Conservation (phyloP, 2,113 vertebrate species). For the Centrocercus urophasianus region DNA sequence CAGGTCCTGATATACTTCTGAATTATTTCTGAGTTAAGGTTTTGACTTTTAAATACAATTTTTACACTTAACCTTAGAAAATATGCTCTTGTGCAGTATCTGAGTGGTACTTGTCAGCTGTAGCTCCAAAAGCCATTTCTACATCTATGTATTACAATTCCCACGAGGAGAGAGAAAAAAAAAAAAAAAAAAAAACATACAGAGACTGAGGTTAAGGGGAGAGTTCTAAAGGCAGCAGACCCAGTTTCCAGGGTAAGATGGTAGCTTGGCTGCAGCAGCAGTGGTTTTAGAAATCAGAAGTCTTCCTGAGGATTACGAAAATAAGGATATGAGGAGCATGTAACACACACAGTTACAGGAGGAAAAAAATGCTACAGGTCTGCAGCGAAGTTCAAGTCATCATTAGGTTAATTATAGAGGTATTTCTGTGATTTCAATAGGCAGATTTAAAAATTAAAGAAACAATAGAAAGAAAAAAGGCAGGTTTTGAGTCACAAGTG, state of each 20-base stretch:
- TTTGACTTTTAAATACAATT: not conserved
- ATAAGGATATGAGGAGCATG: not conserved
- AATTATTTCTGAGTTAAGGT: not conserved
- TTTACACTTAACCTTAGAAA: not conserved
- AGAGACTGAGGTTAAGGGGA: not conserved
- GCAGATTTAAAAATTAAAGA: slow-evolving; percentile 4
- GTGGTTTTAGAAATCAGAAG: not conserved
- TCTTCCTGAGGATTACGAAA: not conserved
- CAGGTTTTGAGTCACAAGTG: not conserved
- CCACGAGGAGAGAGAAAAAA: not conserved
- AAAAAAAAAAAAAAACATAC: not conserved
- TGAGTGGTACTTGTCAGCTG: not conserved
- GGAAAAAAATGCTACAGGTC: not conserved
- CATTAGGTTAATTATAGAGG: not conserved
- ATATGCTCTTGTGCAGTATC: not conserved
- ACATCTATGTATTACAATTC: not conserved
- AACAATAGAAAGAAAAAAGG: not conserved
- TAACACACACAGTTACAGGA: slow-evolving; percentile 6
- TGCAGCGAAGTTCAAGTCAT: not conserved
- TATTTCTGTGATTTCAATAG: not conserved
- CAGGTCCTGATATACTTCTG: not conserved
- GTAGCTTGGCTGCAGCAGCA: not conserved
- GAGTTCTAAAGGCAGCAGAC: not conserved
- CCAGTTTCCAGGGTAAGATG: not conserved
- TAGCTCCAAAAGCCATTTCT: not conserved